A percentile compares a stretch with the other conserved stretches of the same genome.
Evolutionary conservation across 2,888 invertebrate genomes (phyloP).

Genomic region (Mystacides longicornis): DNA sequence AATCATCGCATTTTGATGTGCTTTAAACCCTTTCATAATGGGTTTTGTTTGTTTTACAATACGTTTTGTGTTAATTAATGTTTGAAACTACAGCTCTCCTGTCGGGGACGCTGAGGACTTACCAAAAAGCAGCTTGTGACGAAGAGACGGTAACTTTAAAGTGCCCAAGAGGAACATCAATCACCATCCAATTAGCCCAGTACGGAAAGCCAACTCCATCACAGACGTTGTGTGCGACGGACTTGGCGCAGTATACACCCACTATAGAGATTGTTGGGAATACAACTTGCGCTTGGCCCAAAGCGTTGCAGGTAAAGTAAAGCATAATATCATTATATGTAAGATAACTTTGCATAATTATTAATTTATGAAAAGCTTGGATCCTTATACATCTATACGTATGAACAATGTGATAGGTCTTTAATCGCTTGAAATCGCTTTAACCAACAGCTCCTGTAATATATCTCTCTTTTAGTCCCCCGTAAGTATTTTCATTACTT

Average conservation of each 20-base stretch:
- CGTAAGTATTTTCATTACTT: too few species aligned
- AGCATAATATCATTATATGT: too few species aligned
- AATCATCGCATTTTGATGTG: too few species aligned
- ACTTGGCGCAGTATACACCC: slow-evolving; percentile 44
- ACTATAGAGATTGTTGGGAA: slow-evolving; percentile 52
- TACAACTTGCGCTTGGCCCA: slow-evolving; percentile 68
- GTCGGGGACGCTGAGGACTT: slow-evolving; percentile 82
- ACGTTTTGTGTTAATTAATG: neutral
- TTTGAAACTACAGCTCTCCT: slow-evolving; percentile 63
- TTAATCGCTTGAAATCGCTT: too few species aligned
- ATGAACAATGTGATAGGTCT: too few species aligned
- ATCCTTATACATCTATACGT: too few species aligned
- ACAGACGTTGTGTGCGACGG: slow-evolving; percentile 43
- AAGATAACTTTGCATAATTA: too few species aligned
- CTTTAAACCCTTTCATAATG: too few species aligned
- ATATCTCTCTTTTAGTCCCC: too few species aligned
- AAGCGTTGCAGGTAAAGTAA: slow-evolving; percentile 75
- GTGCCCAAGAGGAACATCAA: slow-evolving; percentile 87
- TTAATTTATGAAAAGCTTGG: too few species aligned
- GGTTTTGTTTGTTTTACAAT: too few species aligned
- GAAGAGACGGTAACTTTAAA: slow-evolving; percentile 78
- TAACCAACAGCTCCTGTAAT: too few species aligned
- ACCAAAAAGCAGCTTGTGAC: slow-evolving; percentile 88
- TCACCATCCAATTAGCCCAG: slow-evolving; percentile 85
- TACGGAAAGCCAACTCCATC: slow-evolving; percentile 64